A percentile compares a stretch with the other conserved stretches of the same genome.
Evolutionary conservation across 2,797 vertebrate species (phyloP).

Genomic region (Denticeps clupeoides): DNA sequence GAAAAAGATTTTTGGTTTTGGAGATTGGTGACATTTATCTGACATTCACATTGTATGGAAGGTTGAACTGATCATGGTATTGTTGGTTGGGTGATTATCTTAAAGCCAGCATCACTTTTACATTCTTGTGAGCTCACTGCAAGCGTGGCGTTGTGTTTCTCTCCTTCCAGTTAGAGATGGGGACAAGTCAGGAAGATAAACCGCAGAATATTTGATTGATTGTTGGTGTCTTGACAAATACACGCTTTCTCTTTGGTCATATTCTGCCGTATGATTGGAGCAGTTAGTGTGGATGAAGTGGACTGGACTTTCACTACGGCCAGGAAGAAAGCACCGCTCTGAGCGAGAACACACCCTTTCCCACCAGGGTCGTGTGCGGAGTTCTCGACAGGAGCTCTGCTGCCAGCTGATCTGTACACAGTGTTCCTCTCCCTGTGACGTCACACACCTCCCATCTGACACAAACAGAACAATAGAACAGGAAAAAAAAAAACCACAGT

Average conservation of each 20-base stretch:
- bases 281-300: slow-evolving; percentile 29
- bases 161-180: no score
- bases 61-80: neutral
- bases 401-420: slow-evolving; percentile 50
- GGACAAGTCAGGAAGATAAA: no score
- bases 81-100: slow-evolving; percentile 1
- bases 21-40: no score
- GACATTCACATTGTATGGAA: no score
- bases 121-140: no score
- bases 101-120: neutral
- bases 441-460: slow-evolving; percentile 44
- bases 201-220: no score
- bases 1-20: no score
- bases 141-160: no score
- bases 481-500: slow-evolving; percentile 29
- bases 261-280: slow-evolving; percentile 33
- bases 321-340: slow-evolving; percentile 90
- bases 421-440: slow-evolving; percentile 33
- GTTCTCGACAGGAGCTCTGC: slow-evolving; percentile 65
- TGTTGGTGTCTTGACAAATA: no score
- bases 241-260: slow-evolving; percentile 61
- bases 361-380: slow-evolving; percentile 32
- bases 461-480: slow-evolving; percentile 42
- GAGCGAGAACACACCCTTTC: slow-evolving; percentile 63
- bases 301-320: slow-evolving; percentile 74